Percentiles rank a stretch among this genome's conserved stretches.
Evolutionary conservation across 1,140 invertebrate species (phyloP).

Genomic region (Drosophila mauritiana): DNA sequence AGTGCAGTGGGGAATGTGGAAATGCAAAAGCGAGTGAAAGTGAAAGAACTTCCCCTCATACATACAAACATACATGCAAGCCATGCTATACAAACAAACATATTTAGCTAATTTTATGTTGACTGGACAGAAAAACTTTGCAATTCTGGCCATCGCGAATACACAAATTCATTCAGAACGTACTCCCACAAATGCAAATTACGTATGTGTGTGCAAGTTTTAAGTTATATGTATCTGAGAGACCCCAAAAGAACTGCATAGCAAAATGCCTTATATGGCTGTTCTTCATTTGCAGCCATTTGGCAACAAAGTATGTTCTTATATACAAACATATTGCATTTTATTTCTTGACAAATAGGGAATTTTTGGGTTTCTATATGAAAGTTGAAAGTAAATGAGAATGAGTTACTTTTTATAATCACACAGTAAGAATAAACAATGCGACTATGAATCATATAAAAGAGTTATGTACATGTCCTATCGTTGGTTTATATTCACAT

Average conservation of each 20-base stretch:
- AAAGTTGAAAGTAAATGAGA: too few relatives aligned
- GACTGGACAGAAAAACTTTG: slow-evolving; percentile 43
- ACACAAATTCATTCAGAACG: slow-evolving; percentile 30
- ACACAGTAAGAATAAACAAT: too few relatives aligned
- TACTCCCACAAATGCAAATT: slow-evolving; percentile 1
- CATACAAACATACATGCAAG: neutral
- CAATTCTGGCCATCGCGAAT: slow-evolving; percentile 39
- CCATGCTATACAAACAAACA: slow-evolving; percentile 11
- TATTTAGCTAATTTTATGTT: slow-evolving; percentile 43
- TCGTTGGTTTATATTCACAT: neutral
- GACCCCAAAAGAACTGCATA: slow-evolving; percentile 32
- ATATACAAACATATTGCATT: neutral
- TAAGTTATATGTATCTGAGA: slow-evolving; percentile 2
- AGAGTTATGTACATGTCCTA: neutral
- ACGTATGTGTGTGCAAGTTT: slow-evolving; percentile 14
- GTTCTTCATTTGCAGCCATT: slow-evolving; percentile 26
- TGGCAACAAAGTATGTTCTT: slow-evolving; percentile 12
- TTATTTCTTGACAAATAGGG: neutral
- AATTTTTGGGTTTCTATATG: neutral
- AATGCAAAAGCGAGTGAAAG: slow-evolving; percentile 31
- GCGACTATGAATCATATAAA: too few relatives aligned
- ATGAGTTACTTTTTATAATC: too few relatives aligned
- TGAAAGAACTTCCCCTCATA: slow-evolving; percentile 37
- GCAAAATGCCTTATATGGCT: slow-evolving; percentile 21
- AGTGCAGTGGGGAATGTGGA: slow-evolving; percentile 1